These are phyloP conservation scores for Tyrannus savana DNA, from an alignment of 2,113 vertebrate species.

Conservation along the genomic window DNA sequence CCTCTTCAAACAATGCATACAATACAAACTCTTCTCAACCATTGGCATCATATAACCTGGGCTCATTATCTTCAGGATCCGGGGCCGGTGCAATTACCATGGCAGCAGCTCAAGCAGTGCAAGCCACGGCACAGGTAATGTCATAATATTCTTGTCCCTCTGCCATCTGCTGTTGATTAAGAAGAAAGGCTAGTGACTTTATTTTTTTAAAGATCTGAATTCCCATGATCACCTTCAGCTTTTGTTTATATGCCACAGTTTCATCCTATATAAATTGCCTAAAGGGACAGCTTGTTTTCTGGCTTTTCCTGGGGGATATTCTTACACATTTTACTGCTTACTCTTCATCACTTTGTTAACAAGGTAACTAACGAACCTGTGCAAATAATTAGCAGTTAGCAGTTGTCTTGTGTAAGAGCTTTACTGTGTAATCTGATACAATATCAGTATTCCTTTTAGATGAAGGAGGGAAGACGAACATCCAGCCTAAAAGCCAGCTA, in stretches of 20 bases:
- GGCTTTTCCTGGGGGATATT: not conserved
- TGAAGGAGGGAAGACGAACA: constrained; percentile 97
- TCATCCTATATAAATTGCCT: not conserved
- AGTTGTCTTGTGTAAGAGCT: not conserved
- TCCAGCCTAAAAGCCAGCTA: constrained; percentile 97
- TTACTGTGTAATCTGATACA: not conserved
- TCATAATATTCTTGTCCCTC: constrained; percentile 19
- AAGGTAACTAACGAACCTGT: not conserved
- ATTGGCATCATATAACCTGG: constrained; percentile 91
- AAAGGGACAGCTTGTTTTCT: not conserved
- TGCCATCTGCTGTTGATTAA: not conserved
- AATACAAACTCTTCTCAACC: constrained; percentile 92
- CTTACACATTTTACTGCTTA: not conserved
- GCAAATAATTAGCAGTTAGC: not conserved
- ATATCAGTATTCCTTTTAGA: constrained; percentile 75
- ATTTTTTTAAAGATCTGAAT: not conserved
- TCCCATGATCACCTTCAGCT: not conserved
- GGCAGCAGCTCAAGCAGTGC: constrained; percentile 98
- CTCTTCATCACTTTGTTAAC: not conserved
- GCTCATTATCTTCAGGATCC: constrained; percentile 88
- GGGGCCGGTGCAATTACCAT: constrained; percentile 98
- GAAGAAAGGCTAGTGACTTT: constrained; percentile 79
- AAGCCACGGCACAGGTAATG: constrained; percentile 94
- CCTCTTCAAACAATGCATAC: constrained; percentile 90
- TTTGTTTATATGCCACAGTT: not conserved